Evolutionary conservation across 2,888 invertebrate genomes (phyloP).

Genomic region (Thymelicus sylvestris): DNA sequence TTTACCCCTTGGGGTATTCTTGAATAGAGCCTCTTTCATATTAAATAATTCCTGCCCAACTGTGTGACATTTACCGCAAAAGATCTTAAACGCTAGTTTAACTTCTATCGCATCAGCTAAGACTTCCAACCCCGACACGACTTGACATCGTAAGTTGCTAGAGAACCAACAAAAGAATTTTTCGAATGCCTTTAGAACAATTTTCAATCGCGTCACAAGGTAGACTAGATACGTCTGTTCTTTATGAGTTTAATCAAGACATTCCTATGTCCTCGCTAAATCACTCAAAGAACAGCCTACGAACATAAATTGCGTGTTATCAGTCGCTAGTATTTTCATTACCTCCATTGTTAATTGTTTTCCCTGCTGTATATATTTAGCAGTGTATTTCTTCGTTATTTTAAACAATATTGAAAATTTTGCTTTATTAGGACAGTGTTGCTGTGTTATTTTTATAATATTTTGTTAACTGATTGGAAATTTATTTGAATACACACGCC

Average conservation of each 20-base stretch:
- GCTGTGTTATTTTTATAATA: too few relatives aligned
- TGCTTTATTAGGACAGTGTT: neutral
- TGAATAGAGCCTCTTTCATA: too few relatives aligned
- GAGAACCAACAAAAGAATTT: slow-evolving; percentile 25
- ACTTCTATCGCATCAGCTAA: neutral
- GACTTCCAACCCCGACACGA: neutral
- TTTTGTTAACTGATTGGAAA: too few relatives aligned
- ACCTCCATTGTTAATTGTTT: slow-evolving; percentile 31
- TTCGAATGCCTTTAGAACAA: slow-evolving; percentile 32
- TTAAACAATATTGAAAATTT: neutral
- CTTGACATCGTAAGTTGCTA: neutral
- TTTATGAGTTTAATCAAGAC: slow-evolving; percentile 65
- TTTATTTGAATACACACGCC: too few relatives aligned
- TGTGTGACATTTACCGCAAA: too few relatives aligned
- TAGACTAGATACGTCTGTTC: slow-evolving; percentile 41
- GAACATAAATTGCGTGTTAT: slow-evolving; percentile 33
- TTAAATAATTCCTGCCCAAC: too few relatives aligned
- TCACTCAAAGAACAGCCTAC: slow-evolving; percentile 46
- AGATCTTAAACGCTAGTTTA: neutral
- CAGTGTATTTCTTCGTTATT: slow-evolving; percentile 9
- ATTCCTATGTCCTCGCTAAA: slow-evolving; percentile 51
- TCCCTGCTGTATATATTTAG: slow-evolving; percentile 16
- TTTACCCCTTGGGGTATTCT: too few relatives aligned
- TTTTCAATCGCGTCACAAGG: slow-evolving; percentile 48
- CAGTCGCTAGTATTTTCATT: slow-evolving; percentile 28